These are phyloP conservation scores for Pyrrhosoma nymphula DNA, from an alignment of 2,888 invertebrate species.

Conservation along the genomic window DNA sequence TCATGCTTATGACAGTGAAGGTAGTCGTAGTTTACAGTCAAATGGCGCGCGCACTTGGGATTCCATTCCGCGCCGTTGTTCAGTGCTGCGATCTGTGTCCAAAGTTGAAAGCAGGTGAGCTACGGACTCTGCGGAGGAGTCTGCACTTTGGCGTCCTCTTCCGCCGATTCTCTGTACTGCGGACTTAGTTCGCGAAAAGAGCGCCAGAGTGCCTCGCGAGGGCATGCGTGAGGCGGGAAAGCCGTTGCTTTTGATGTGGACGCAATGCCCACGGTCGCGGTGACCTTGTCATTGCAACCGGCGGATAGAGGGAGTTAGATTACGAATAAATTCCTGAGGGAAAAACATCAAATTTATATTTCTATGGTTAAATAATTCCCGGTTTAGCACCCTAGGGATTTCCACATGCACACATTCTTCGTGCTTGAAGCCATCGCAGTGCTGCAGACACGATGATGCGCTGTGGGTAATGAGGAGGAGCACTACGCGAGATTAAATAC, in stretches of 20 bases:
- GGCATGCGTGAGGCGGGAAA: neutral
- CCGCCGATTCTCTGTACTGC: neutral
- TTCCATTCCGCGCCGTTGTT: neutral
- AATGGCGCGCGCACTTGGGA: neutral
- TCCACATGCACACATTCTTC: no score
- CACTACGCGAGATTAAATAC: no score
- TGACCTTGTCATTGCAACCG: neutral
- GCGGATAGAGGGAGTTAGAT: neutral
- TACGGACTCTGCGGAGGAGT: neutral
- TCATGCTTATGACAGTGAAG: no score
- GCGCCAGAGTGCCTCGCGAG: neutral
- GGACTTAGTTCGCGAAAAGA: conserved; percentile 41
- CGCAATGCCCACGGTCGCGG: neutral
- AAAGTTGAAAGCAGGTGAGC: conserved; percentile 8
- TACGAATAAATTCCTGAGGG: neutral
- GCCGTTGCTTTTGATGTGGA: neutral
- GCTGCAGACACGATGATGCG: neutral
- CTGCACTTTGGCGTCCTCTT: conserved; percentile 30
- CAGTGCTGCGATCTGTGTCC: conserved; percentile 54
- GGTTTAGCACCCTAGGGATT: no score
- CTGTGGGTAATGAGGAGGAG: no score
- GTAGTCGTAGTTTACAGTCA: no score
- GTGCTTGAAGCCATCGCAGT: no score
- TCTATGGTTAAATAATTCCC: no score
- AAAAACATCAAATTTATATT: neutral